A percentile compares a stretch with the other conserved stretches of the same genome.
phyloP scores from a whole-genome alignment of 1,140 invertebrate species.

The Arion vulgaris region DNA sequence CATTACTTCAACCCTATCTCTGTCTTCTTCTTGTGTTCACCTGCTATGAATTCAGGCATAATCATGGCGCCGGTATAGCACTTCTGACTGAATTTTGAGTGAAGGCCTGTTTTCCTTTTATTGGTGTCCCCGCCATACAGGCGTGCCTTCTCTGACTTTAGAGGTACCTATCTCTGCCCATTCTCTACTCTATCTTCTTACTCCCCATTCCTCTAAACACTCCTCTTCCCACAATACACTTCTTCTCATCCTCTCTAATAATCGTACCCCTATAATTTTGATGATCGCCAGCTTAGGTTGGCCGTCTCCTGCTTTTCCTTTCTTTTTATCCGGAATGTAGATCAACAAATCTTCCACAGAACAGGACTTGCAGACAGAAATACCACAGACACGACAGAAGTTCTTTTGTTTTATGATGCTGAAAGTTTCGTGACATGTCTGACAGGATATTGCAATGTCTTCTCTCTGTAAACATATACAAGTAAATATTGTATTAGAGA shows the following conservation, averaged over 20 bases:
- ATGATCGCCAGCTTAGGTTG: slow-evolving; percentile 58
- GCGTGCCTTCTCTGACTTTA: too few species aligned
- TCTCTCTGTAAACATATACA: slow-evolving; percentile 53
- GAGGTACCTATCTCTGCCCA: too few species aligned
- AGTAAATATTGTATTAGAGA: neutral
- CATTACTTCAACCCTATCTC: too few species aligned
- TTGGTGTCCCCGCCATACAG: too few species aligned
- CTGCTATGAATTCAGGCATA: too few species aligned
- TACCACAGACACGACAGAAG: slow-evolving; percentile 61
- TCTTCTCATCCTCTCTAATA: neutral
- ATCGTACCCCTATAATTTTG: slow-evolving; percentile 58
- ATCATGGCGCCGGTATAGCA: too few species aligned
- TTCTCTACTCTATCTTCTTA: too few species aligned
- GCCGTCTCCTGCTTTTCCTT: neutral
- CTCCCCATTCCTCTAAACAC: too few species aligned
- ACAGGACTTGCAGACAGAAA: slow-evolving; percentile 58
- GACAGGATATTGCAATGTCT: slow-evolving; percentile 52
- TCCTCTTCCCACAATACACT: too few species aligned
- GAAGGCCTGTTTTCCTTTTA: too few species aligned
- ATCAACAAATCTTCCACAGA: slow-evolving; percentile 57
- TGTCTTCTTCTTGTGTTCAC: too few species aligned
- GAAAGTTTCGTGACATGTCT: slow-evolving; percentile 52
- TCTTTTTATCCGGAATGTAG: slow-evolving; percentile 55
- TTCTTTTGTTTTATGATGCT: slow-evolving; percentile 52
- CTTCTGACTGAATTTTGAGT: too few species aligned